These are phyloP conservation scores for Caenorhabditis drosophilae DNA, from an alignment of 2,888 invertebrate species.

Conservation along the genomic window DNA sequence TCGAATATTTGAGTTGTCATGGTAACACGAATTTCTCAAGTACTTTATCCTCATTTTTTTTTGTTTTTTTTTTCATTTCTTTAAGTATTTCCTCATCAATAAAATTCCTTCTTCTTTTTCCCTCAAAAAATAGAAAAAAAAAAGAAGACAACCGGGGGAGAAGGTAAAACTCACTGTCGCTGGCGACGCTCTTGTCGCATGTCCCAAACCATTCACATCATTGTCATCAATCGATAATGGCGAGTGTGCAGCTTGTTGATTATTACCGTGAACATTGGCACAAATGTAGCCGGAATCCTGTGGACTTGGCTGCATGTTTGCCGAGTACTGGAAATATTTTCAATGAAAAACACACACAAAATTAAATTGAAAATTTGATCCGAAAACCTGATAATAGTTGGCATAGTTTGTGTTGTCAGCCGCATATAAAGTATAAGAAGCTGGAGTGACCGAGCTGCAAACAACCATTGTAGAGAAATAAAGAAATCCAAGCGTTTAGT, in stretches of 20 bases:
- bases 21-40: too few relatives aligned
- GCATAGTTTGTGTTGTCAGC: constrained; percentile 28
- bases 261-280: background rate
- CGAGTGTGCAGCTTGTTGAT: constrained; percentile 30
- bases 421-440: constrained; percentile 30
- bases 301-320: constrained; percentile 37
- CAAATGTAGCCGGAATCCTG: constrained; percentile 10
- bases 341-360: too few relatives aligned
- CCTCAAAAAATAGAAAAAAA: too few relatives aligned
- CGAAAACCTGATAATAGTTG: constrained; percentile 44
- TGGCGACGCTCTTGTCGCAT: constrained; percentile 54
- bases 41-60: too few relatives aligned
- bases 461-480: constrained; percentile 7
- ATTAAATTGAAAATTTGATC: too few relatives aligned
- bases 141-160: too few relatives aligned
- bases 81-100: too few relatives aligned
- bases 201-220: constrained; percentile 28
- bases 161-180: constrained; percentile 58
- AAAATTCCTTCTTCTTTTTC: too few relatives aligned
- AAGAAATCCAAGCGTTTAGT: background rate
- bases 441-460: constrained; percentile 38
- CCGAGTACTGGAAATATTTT: constrained; percentile 27
- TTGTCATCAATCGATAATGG: constrained; percentile 53
- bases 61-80: too few relatives aligned
- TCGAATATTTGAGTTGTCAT: too few relatives aligned